Base-by-base conservation (phyloP, 2,113 vertebrate genomes). In the Leucopsar rothschildi region DNA sequence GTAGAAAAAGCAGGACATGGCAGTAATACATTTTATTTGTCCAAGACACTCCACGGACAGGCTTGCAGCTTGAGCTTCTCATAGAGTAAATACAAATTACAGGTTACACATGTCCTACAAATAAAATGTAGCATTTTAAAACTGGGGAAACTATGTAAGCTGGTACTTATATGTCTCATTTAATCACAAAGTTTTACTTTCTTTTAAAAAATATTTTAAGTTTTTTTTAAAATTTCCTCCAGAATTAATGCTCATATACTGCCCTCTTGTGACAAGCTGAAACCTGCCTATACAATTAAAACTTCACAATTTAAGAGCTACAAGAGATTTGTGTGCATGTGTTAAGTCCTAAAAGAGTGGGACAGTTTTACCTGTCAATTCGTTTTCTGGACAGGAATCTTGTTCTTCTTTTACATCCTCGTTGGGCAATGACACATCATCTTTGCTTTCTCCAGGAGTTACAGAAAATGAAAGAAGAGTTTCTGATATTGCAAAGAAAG, bases 211-310 rank as follows among this genome's bases (percentile, higher is more conserved):
- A 31, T 49, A 35, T 4, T 35, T 76, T 8, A 60, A 53, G 11
- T 22, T 61, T 40, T 35, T 28, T 1, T 28, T 44, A 50, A 83
- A 57, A 50, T n/a, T 35, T 40, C 11, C 17, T 66, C 24, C 22
- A 88, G 75, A 80, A 73, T 66, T 42, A 70, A 66, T 66, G 86
- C 73, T 95, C 88, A 69, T 68, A 87, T 91, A 95, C 95, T 96
- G 97, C 93, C 96, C 96, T 95, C 97, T 95, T 93, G 86, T 95
- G 96, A 80, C 91, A 82, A 91, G 55, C 40, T 83, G 82, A 59
- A 71, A 77, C 61, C 45, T 79, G 56, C 35, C 84, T 78, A 72
- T 29, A 29, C 9, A 71, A 86, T 53, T 87, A 94, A 56, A 82
- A 71, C n/a, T 37, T 47, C 0, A 6, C 50, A 77, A 8, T 77